phyloP scores from a whole-genome alignment of 2,797 vertebrate species.

The Sardinella longiceps region DNA sequence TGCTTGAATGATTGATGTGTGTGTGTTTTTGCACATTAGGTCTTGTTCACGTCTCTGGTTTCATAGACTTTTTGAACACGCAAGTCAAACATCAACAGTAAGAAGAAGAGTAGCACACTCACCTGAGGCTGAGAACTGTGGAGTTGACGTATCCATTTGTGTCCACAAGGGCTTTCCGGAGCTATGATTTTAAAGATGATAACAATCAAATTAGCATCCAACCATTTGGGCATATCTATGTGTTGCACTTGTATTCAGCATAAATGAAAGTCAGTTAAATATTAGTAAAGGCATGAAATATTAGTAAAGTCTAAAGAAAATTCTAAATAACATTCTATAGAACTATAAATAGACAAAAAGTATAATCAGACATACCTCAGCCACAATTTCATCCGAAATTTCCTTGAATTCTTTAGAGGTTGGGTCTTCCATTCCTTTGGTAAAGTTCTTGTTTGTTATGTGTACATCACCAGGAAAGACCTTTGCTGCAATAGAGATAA shows the following conservation, averaged over 20 bases:
- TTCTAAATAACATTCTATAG: neutral
- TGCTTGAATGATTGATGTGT: neutral
- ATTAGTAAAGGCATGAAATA: too few relatives aligned
- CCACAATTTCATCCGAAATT: neutral
- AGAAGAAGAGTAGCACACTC: too few relatives aligned
- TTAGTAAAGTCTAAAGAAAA: too few relatives aligned
- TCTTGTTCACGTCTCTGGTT: neutral
- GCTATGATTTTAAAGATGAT: slow-evolving; percentile 35
- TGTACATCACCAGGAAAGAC: slow-evolving; percentile 21
- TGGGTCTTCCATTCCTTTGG: accelerated
- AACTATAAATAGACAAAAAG: too few relatives aligned
- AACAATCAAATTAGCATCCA: too few relatives aligned
- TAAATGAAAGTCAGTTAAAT: neutral
- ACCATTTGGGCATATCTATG: too few relatives aligned
- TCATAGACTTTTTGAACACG: neutral
- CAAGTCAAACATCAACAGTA: too few relatives aligned
- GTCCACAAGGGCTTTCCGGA: accelerated
- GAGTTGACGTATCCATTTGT: slow-evolving; percentile 1
- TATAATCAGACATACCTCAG: neutral
- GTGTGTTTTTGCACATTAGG: neutral
- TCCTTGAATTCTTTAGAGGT: neutral
- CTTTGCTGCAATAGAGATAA: slow-evolving; percentile 32
- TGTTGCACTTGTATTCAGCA: too few relatives aligned
- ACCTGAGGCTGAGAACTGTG: slow-evolving; percentile 36
- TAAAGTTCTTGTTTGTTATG: accelerated